These are phyloP conservation scores for Luidia sarsii DNA, from an alignment of 53 echinoderm and acorn worm genomes.

Conservation along the genomic window DNA sequence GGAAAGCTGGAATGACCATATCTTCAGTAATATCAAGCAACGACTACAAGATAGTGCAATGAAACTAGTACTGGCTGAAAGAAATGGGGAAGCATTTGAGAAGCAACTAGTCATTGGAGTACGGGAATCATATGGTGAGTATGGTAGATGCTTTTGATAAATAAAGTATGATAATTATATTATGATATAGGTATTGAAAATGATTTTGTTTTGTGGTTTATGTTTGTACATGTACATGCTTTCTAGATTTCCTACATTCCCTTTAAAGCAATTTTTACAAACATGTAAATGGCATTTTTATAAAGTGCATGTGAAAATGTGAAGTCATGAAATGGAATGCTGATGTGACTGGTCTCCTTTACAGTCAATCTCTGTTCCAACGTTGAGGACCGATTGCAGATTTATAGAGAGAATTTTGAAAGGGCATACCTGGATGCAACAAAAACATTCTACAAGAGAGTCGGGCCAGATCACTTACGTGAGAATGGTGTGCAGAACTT, in stretches of 20 bases:
- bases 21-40: conserved; percentile 88
- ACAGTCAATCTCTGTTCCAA: conserved; percentile 92
- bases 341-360: too few species aligned
- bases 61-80: conserved; percentile 86
- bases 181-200: too few species aligned
- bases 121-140: conserved; percentile 95
- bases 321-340: too few species aligned
- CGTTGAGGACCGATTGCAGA: conserved; percentile 89
- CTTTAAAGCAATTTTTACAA: too few species aligned
- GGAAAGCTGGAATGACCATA: conserved; percentile 93
- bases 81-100: conserved; percentile 96
- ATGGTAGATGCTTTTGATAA: too few species aligned
- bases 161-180: too few species aligned
- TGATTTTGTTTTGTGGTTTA: too few species aligned
- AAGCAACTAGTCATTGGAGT: conserved; percentile 98
- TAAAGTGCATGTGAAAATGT: too few species aligned
- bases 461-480: conserved; percentile 86
- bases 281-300: too few species aligned
- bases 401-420: conserved; percentile 95
- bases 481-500: conserved; percentile 98
- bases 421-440: conserved; percentile 95
- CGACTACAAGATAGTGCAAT: conserved; percentile 94
- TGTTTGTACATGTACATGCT: too few species aligned
- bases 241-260: too few species aligned
- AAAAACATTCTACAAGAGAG: conserved; percentile 88